These are phyloP conservation scores for Epirrhoe alternata DNA, from an alignment of 2,888 invertebrate species.

Conservation along the genomic window DNA sequence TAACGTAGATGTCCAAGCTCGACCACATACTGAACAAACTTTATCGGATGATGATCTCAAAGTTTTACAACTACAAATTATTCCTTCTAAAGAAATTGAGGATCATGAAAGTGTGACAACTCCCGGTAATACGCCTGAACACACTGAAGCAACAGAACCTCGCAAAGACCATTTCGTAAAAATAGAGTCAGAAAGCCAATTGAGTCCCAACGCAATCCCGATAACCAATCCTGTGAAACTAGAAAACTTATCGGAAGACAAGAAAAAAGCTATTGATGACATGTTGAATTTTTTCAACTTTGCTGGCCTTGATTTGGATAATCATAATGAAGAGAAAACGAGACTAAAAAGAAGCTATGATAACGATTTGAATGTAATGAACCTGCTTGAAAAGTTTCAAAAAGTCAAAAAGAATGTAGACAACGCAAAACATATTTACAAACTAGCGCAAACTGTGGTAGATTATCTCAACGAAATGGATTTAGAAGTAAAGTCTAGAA, in stretches of 20 bases:
- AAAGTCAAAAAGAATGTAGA: slow-evolving; percentile 62
- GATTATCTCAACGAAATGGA: slow-evolving; percentile 71
- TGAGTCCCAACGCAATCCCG: slow-evolving; percentile 38
- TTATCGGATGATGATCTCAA: slow-evolving; percentile 67
- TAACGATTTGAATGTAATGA: slow-evolving; percentile 60
- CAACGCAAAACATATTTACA: slow-evolving; percentile 62
- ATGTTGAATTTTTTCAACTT: slow-evolving; percentile 73
- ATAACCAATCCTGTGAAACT: slow-evolving; percentile 31
- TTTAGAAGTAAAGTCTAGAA: slow-evolving; percentile 58
- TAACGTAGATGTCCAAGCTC: slow-evolving; percentile 60
- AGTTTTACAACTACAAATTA: slow-evolving; percentile 74
- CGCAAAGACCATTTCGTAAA: slow-evolving; percentile 49
- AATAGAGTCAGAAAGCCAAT: slow-evolving; percentile 47
- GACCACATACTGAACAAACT: slow-evolving; percentile 56
- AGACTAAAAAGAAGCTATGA: slow-evolving; percentile 66
- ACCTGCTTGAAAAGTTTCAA: slow-evolving; percentile 59
- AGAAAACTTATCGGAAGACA: slow-evolving; percentile 59
- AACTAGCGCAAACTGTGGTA: slow-evolving; percentile 61
- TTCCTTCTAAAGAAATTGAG: slow-evolving; percentile 55
- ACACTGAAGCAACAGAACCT: slow-evolving; percentile 34
- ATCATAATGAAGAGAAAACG: slow-evolving; percentile 40
- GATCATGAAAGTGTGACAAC: slow-evolving; percentile 8
- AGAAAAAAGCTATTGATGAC: slow-evolving; percentile 76
- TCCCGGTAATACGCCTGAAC: slow-evolving; percentile 27
- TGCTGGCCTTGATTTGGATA: slow-evolving; percentile 56